Percentiles rank a stretch among this genome's conserved stretches.
Evolutionary conservation across 2,113 vertebrate genomes (phyloP).

Genomic region (Hassar affinis): DNA sequence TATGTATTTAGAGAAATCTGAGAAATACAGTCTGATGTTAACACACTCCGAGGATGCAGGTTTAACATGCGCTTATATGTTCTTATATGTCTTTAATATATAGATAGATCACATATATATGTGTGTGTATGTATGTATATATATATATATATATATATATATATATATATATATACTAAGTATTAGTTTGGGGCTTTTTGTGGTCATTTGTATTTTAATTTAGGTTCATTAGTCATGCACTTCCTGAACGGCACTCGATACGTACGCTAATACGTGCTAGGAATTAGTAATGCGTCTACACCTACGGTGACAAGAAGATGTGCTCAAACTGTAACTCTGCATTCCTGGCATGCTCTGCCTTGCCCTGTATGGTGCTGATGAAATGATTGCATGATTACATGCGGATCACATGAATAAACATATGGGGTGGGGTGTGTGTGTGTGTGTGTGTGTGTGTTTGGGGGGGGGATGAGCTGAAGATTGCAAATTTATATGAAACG

Average conservation of each 20-base stretch:
- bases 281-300: background rate
- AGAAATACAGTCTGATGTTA: conserved; percentile 28
- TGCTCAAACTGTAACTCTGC: conserved; percentile 10
- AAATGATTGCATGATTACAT: conserved; percentile 25
- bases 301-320: background rate
- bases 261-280: background rate
- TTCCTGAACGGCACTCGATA: background rate
- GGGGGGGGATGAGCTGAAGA: background rate
- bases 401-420: background rate
- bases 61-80: background rate
- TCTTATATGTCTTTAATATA: too few relatives aligned
- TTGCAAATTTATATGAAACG: background rate
- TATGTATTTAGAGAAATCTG: background rate
- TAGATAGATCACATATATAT: too few relatives aligned
- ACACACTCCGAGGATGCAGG: background rate
- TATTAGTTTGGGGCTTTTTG: background rate
- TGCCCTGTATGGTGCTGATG: conserved; percentile 15
- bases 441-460: too few relatives aligned
- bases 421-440: background rate
- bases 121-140: too few relatives aligned
- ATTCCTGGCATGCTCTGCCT: conserved; percentile 8
- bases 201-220: background rate
- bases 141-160: too few relatives aligned
- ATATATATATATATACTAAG: too few relatives aligned
- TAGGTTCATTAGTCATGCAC: background rate